A percentile compares a stretch with the other conserved stretches of the same genome.
Conservation (phyloP, 1,140 invertebrate genomes). For the Aphis gossypii region DNA sequence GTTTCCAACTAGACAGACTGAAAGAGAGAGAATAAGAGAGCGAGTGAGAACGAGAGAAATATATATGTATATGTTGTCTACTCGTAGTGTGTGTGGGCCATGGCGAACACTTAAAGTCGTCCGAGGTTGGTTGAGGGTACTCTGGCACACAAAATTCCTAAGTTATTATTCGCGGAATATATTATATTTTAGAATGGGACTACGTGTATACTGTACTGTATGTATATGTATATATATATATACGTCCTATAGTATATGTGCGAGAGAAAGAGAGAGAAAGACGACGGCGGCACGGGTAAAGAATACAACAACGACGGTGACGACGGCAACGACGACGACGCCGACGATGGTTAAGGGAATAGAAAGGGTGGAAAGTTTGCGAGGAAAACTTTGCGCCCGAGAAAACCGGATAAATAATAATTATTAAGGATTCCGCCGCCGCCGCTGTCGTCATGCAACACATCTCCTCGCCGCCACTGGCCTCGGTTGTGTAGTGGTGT, state of each 20-base stretch:
- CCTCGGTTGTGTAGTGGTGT: neutral
- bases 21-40: neutral
- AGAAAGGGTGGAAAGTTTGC: constrained; percentile 35
- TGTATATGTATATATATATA: neutral
- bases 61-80: neutral
- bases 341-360: neutral
- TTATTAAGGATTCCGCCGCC: constrained; percentile 46
- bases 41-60: neutral
- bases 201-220: neutral
- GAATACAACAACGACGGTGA: constrained; percentile 43
- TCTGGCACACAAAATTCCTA: constrained; percentile 39
- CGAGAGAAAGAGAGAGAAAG: constrained; percentile 4
- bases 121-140: constrained; percentile 52
- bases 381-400: constrained; percentile 50
- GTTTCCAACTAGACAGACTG: constrained; percentile 33
- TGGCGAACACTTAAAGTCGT: constrained; percentile 54
- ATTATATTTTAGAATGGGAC: constrained; percentile 48
- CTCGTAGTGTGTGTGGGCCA: neutral
- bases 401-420: constrained; percentile 58
- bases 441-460: neutral
- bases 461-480: neutral
- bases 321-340: constrained; percentile 18
- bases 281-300: neutral
- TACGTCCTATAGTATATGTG: neutral
- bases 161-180: constrained; percentile 56